These are phyloP conservation scores for Pseudomyrmex cubaensis DNA, from an alignment of 1,140 invertebrate species.

Conservation along the genomic window DNA sequence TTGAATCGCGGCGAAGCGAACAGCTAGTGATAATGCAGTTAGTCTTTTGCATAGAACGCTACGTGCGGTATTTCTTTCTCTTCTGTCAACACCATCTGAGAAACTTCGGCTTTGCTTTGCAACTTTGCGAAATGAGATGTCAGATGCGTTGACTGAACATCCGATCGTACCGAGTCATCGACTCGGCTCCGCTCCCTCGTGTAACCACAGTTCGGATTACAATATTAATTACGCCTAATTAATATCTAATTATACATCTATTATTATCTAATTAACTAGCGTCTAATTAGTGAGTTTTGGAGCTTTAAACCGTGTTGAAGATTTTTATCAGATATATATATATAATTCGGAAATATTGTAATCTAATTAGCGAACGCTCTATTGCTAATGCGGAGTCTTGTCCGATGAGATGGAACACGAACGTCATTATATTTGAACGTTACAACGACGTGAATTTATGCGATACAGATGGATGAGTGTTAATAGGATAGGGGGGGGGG, in stretches of 20 bases:
- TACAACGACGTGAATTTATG: neutral
- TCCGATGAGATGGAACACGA: neutral
- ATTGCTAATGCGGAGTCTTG: neutral
- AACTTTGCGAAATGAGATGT: too few species aligned
- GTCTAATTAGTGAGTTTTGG: constrained; percentile 10
- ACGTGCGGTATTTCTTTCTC: neutral
- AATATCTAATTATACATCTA: neutral
- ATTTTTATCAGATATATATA: neutral
- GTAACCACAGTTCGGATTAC: neutral
- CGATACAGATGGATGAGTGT: neutral
- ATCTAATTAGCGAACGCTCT: constrained; percentile 3
- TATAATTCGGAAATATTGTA: neutral
- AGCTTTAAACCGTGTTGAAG: neutral
- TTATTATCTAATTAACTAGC: constrained; percentile 12
- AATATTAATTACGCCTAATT: constrained; percentile 35
- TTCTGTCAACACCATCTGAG: neutral
- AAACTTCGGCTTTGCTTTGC: neutral
- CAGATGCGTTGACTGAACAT: neutral
- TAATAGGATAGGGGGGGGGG: constrained; percentile 24
- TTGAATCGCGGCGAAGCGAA: constrained; percentile 7
- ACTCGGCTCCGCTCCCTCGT: neutral
- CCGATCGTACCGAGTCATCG: neutral
- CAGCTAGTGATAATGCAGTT: constrained; percentile 9
- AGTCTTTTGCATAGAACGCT: neutral
- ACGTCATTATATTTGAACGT: constrained; percentile 1